phyloP scores from a whole-genome alignment of 2,797 vertebrate species.

The Gymnodraco acuticeps region DNA sequence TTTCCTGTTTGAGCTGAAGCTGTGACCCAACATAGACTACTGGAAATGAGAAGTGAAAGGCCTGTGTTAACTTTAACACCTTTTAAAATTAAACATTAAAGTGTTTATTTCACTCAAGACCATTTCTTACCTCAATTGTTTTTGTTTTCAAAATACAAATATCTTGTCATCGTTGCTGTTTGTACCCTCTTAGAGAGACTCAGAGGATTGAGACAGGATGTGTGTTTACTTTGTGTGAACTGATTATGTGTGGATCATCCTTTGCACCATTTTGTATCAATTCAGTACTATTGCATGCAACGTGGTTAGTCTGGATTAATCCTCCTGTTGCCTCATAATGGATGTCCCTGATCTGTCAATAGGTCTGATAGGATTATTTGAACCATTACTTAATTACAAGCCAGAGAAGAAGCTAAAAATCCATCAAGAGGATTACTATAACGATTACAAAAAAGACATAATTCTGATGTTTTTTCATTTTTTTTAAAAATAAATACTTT shows the following conservation, averaged over 20 bases:
- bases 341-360: slow-evolving; percentile 38
- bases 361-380: slow-evolving; percentile 74
- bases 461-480: slow-evolving; percentile 51
- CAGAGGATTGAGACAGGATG: not conserved
- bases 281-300: slow-evolving; percentile 21
- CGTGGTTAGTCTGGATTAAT: slow-evolving; percentile 47
- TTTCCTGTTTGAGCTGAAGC: slow-evolving; percentile 38
- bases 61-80: not conserved
- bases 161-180: not conserved
- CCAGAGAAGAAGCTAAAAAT: slow-evolving; percentile 68
- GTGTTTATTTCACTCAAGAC: not conserved
- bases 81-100: not conserved
- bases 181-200: not conserved
- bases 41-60: slow-evolving; percentile 10
- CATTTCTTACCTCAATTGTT: not conserved
- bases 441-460: slow-evolving; percentile 53
- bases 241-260: not conserved
- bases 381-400: slow-evolving; percentile 82
- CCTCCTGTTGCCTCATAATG: slow-evolving; percentile 48
- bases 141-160: slow-evolving; percentile 13
- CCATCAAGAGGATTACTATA: slow-evolving; percentile 67
- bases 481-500: slow-evolving; percentile 61
- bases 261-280: slow-evolving; percentile 5
- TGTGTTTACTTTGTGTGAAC: slow-evolving; percentile 8
- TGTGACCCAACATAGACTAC: not conserved